Evolutionary conservation across 2,888 invertebrate species (phyloP).

Genomic region (Scaptomyza parva): DNA sequence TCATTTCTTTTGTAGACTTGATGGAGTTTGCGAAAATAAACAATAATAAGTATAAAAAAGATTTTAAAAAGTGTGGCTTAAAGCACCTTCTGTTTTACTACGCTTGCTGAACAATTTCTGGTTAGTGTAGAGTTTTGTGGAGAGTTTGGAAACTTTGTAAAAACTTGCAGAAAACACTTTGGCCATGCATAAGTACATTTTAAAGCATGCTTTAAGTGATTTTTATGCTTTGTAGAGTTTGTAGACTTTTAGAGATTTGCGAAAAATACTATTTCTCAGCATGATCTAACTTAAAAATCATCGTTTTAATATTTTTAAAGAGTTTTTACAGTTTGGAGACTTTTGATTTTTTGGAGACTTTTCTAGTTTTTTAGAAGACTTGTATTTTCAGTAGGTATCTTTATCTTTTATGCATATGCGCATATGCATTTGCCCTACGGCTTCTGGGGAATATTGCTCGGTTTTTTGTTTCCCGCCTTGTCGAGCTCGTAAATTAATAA

Average conservation of each 20-base stretch:
- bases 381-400: neutral
- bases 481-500: constrained; percentile 70
- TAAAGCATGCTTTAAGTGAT: neutral
- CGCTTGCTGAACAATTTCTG: neutral
- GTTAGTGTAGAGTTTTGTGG: constrained; percentile 7
- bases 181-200: neutral
- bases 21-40: constrained; percentile 24
- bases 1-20: constrained; percentile 15
- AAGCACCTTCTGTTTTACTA: neutral
- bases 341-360: neutral
- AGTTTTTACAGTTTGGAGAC: constrained; percentile 14
- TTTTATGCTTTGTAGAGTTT: neutral
- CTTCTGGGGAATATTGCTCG: constrained; percentile 31
- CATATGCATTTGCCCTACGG: constrained; percentile 10
- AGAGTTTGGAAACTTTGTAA: constrained; percentile 3
- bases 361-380: neutral
- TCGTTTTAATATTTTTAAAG: neutral
- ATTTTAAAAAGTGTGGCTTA: neutral
- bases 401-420: constrained; percentile 15
- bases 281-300: no score
- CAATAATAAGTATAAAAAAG: neutral
- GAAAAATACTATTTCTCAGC: no score
- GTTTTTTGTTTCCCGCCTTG: constrained; percentile 37
- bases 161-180: neutral
- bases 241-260: constrained; percentile 1